Evolutionary conservation across 2,888 invertebrate species (phyloP), one percentile per base, ranked within the genome.

Genomic region (Epistrophe eligans): DNA sequence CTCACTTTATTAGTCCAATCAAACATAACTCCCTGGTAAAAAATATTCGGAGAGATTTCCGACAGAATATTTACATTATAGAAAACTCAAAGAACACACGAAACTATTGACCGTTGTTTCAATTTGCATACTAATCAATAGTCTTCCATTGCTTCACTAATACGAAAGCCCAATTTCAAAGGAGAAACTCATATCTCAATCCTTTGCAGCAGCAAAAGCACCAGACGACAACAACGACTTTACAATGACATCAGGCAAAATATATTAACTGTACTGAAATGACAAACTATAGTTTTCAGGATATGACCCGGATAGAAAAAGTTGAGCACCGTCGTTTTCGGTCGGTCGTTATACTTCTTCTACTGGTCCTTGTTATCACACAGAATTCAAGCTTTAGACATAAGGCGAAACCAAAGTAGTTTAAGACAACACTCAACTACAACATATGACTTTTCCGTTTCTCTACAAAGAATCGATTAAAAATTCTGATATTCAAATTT

Each of bases 51-150:
- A 32, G 4, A 32, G 4, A 32, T 32, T 32, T 0, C 2, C 32
- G 32, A 7, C 9, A 9, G 35, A 35, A 35, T 35, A 9, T 35
- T 40, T 40, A 43, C 43, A 15, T 5, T 0, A 43, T 40, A 0
- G 43, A 24, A 24, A 24, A 3, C 6, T 6, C 43, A 6, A 13
- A 4, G 7, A 40, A 4, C 40, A n/a, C 28, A 55, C 57, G n/a
- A 58, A 35, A 2, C 58, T 45, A 10, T 35, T 60, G 19, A 64
- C 76, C 67, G 77, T 76, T 77, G 50, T 71, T 77, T 71, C 48
- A 71, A 81, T 81, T 81, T 77, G 70, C 81, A 77, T 81, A 81
- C 81, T 77, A 81, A 77, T 81, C 48, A 71, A 77, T 82, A 60
- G 55, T 57, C n/a, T 58, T 76, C 9, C 60, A 38, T 38, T 70